Conservation (phyloP, 1,140 invertebrate genomes). For the Venustaconcha ellipsiformis region DNA sequence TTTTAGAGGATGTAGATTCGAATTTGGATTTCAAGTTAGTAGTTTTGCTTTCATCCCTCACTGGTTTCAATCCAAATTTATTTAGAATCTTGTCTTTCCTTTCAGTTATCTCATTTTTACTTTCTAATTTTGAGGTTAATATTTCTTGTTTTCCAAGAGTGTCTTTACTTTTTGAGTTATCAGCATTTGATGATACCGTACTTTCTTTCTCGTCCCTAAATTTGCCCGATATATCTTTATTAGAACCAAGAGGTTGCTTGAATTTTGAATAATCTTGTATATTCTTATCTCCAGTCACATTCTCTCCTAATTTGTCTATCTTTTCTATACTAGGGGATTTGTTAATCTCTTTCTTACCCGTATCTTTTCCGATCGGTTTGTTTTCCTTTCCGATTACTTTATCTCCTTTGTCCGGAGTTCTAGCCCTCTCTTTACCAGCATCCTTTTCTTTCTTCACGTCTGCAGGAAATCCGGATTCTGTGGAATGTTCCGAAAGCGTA, state of each 20-base stretch:
- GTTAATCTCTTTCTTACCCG: neutral
- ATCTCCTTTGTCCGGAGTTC: neutral
- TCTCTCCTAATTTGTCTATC: neutral
- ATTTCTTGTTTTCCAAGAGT: conserved; percentile 1
- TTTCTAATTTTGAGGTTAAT: conserved; percentile 1
- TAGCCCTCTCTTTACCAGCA: conserved; percentile 1
- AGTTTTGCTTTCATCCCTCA: conserved; percentile 10
- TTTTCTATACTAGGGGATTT: neutral
- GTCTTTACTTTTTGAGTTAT: conserved; percentile 1
- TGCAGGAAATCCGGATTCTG: conserved; percentile 13
- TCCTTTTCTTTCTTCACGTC: neutral
- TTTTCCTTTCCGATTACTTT: neutral
- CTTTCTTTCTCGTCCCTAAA: too few relatives aligned
- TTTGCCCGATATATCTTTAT: too few relatives aligned
- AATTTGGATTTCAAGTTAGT: too few relatives aligned
- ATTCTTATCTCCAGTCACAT: neutral
- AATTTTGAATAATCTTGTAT: conserved; percentile 4
- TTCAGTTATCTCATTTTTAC: neutral
- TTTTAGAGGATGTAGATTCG: too few relatives aligned
- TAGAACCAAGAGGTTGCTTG: conserved; percentile 1
- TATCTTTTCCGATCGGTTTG: neutral
- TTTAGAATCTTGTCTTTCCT: conserved; percentile 16
- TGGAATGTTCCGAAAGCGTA: conserved; percentile 48
- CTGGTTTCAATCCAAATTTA: conserved; percentile 14
- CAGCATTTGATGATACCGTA: too few relatives aligned